Evolutionary conservation across 2,888 invertebrate genomes (phyloP).

Genomic region (Hylaea fasciaria): DNA sequence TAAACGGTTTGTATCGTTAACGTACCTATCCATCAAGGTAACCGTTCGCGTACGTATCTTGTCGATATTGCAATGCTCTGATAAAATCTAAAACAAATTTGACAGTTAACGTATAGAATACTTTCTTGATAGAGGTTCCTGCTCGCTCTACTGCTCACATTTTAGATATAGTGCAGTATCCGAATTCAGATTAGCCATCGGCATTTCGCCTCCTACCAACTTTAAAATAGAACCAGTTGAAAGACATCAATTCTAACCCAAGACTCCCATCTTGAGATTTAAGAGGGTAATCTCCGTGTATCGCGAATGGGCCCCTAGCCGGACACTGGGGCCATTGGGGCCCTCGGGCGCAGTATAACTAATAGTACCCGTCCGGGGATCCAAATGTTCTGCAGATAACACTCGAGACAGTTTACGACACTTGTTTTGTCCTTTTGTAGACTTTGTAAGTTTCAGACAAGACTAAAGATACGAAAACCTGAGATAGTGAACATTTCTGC

Average conservation of each 20-base stretch:
- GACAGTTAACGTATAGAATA: too few relatives aligned
- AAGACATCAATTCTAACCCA: background rate
- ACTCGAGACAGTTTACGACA: conserved; percentile 35
- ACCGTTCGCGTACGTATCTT: too few relatives aligned
- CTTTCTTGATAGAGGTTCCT: too few relatives aligned
- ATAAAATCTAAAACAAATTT: too few relatives aligned
- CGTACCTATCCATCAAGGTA: too few relatives aligned
- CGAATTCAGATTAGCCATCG: too few relatives aligned
- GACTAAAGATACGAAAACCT: background rate
- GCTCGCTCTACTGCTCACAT: too few relatives aligned
- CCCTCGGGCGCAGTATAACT: background rate
- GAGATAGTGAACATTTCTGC: background rate
- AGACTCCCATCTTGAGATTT: conserved; percentile 15
- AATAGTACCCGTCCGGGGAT: conserved; percentile 8
- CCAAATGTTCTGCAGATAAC: conserved; percentile 39
- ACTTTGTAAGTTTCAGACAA: conserved; percentile 6
- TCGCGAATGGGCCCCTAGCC: conserved; percentile 10
- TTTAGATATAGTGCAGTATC: too few relatives aligned
- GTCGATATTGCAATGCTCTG: too few relatives aligned
- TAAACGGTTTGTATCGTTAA: too few relatives aligned
- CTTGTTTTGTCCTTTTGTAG: conserved; percentile 24
- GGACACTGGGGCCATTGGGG: background rate
- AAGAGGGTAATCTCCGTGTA: conserved; percentile 17
- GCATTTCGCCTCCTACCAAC: too few relatives aligned
- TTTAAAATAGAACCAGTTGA: background rate